Conservation (phyloP, 2,797 vertebrate species). For the Selene dorsalis region DNA sequence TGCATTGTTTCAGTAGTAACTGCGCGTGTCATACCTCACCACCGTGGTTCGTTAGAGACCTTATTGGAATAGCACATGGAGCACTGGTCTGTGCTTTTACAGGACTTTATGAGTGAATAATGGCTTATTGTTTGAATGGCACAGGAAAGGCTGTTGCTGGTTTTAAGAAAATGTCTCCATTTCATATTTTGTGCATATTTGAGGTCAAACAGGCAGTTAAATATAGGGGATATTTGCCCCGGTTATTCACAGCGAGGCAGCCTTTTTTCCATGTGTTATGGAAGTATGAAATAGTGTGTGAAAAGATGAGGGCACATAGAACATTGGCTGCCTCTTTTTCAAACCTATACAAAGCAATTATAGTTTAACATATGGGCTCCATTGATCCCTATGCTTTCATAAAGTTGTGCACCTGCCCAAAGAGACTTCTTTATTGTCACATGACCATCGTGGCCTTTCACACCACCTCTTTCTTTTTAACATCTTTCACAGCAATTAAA, state of each 20-base stretch:
- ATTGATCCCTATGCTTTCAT: conserved; percentile 44
- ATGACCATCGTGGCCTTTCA: conserved; percentile 63
- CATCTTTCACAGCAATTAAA: conserved; percentile 81
- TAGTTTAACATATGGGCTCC: conserved; percentile 33
- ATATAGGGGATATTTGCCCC: conserved; percentile 62
- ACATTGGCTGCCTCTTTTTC: conserved; percentile 40
- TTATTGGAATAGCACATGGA: conserved; percentile 59
- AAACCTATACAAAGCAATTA: conserved; percentile 37
- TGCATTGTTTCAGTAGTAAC: conserved; percentile 25
- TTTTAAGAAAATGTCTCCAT: conserved; percentile 54
- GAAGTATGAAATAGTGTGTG: conserved; percentile 63
- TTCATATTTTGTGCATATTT: conserved; percentile 66
- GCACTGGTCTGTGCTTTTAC: conserved; percentile 13
- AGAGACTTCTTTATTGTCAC: conserved; percentile 51
- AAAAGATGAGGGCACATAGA: conserved; percentile 50
- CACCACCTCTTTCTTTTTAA: conserved; percentile 58
- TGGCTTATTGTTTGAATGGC: conserved; percentile 60
- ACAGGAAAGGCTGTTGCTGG: conserved; percentile 50
- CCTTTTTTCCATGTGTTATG: conserved; percentile 65
- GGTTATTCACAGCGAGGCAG: conserved; percentile 55
- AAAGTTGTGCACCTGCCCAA: conserved; percentile 78
- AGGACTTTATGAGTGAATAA: conserved; percentile 43
- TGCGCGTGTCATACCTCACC: conserved; percentile 26
- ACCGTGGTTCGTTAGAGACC: conserved; percentile 34
- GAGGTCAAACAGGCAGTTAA: conserved; percentile 62